A percentile compares a stretch with the other conserved stretches of the same genome.
Conservation (phyloP, 2,113 vertebrate genomes). For the Rhinopomastus cyanomelas region DNA sequence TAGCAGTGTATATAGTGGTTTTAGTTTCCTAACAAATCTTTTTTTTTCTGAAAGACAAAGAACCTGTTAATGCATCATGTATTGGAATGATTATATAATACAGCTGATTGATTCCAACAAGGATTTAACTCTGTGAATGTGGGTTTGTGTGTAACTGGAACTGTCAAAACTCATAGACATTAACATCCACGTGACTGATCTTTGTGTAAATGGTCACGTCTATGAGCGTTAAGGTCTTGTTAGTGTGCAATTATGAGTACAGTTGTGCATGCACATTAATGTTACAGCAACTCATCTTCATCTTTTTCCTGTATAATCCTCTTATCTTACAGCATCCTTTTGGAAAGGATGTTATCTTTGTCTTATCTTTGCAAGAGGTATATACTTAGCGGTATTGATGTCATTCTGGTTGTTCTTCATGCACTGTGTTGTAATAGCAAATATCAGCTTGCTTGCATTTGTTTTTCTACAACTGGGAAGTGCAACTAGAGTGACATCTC, state of each 20-base stretch:
- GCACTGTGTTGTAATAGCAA: background rate
- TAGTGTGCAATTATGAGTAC: slow-evolving; percentile 33
- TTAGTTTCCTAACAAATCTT: background rate
- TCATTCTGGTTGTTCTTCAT: background rate
- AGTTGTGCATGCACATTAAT: background rate
- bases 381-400: background rate
- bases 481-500: background rate
- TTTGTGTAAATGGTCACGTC: slow-evolving; percentile 41
- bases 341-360: background rate
- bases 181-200: slow-evolving; percentile 41
- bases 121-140: slow-evolving; percentile 18
- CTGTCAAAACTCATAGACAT: slow-evolving; percentile 59
- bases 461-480: background rate
- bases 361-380: background rate
- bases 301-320: background rate
- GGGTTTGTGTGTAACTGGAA: slow-evolving; percentile 42
- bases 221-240: slow-evolving; percentile 57
- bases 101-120: slow-evolving; percentile 1
- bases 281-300: background rate
- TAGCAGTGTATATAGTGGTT: background rate
- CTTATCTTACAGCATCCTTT: background rate
- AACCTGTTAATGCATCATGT: background rate
- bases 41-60: background rate
- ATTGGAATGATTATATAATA: background rate
- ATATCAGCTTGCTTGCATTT: background rate